These are phyloP conservation scores for Patella pellucida DNA, from an alignment of 2,888 invertebrate species.

Conservation along the genomic window DNA sequence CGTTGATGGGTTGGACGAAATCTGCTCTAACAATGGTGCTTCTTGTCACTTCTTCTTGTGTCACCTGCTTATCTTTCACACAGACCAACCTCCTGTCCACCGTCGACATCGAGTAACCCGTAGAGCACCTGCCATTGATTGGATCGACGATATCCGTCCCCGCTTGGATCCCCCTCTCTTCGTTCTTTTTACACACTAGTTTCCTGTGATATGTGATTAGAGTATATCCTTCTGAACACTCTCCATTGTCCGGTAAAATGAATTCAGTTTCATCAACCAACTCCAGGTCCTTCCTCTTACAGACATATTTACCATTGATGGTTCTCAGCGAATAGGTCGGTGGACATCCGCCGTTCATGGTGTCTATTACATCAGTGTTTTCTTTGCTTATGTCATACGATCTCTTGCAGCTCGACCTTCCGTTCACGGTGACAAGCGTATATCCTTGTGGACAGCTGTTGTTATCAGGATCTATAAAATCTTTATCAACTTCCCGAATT, in stretches of 20 bases:
- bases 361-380: neutral
- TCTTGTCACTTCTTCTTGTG: neutral
- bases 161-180: neutral
- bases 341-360: neutral
- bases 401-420: neutral
- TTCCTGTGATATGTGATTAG: neutral
- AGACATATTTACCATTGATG: neutral
- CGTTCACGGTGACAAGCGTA: neutral
- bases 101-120: neutral
- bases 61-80: neutral
- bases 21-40: neutral
- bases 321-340: neutral
- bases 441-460: neutral
- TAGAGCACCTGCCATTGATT: neutral
- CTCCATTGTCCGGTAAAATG: neutral
- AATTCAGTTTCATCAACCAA: neutral
- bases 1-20: neutral
- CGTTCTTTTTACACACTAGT: neutral
- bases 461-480: neutral
- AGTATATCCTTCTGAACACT: neutral
- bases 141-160: neutral
- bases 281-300: neutral
- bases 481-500: neutral
- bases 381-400: neutral
- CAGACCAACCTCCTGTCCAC: too few species aligned